Conservation (phyloP, 2,888 invertebrate genomes). For the Cremastobaeus sp. region DNA sequence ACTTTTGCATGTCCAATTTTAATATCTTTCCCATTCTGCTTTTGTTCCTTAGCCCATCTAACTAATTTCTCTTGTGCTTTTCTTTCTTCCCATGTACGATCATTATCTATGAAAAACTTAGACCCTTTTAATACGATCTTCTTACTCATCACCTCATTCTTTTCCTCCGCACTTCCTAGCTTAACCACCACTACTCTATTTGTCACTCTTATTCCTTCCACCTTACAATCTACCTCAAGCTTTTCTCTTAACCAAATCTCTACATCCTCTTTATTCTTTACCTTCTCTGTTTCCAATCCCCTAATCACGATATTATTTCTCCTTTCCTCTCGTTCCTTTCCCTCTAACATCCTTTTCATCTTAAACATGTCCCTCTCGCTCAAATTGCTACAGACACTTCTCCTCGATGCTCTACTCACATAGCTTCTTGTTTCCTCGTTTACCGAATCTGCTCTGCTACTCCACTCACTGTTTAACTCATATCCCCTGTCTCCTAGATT, state of each 20-base stretch:
- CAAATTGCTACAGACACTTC: no score
- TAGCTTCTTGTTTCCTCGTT: no score
- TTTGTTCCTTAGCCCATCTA: slow-evolving; percentile 26
- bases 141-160: slow-evolving; percentile 27
- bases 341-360: background rate
- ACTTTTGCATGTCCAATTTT: slow-evolving; percentile 6
- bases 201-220: slow-evolving; percentile 5
- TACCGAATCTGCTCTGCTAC: no score
- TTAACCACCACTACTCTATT: slow-evolving; percentile 32
- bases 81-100: slow-evolving; percentile 33
- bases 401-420: no score
- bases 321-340: slow-evolving; percentile 11
- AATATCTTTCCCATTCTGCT: slow-evolving; percentile 3
- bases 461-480: no score
- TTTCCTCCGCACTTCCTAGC: slow-evolving; percentile 3
- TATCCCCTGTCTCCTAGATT: no score
- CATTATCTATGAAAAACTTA: slow-evolving; percentile 35
- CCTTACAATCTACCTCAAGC: slow-evolving; percentile 10
- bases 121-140: slow-evolving; percentile 14
- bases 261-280: background rate
- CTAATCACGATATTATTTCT: slow-evolving; percentile 27
- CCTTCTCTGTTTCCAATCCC: background rate
- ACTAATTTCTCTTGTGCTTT: slow-evolving; percentile 14
- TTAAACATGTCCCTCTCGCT: background rate
- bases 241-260: slow-evolving; percentile 28